Percentiles rank a stretch among this genome's conserved stretches.
Conservation (phyloP, 23 tunicate species). For the Ascidia mentula region DNA sequence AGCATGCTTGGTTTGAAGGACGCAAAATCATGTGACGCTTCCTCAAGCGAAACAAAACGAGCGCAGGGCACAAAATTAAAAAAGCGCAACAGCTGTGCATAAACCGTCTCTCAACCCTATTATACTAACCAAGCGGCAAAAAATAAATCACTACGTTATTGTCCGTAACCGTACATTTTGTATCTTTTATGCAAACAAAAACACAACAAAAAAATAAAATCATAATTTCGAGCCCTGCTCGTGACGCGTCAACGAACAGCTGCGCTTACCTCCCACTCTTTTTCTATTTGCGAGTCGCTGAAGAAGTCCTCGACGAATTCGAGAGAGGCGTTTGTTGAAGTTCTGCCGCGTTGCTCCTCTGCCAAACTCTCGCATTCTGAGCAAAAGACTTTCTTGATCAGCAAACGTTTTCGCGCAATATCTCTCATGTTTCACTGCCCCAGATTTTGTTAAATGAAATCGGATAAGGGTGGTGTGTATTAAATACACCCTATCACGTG, state of each 20-base stretch:
- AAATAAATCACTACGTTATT: no score
- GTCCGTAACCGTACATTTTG: no score
- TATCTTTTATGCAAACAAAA: no score
- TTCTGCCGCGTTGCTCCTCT: slow-evolving; percentile 25
- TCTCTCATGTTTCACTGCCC: not conserved
- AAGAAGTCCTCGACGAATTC: slow-evolving; percentile 58
- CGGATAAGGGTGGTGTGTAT: not conserved
- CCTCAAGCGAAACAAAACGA: not conserved
- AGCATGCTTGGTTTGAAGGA: not conserved
- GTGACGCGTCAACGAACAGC: not conserved
- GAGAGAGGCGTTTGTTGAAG: slow-evolving; percentile 34
- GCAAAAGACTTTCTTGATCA: not conserved
- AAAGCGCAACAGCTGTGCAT: not conserved
- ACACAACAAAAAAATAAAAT: no score
- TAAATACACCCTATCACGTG: not conserved
- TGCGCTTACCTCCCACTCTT: slow-evolving; percentile 74
- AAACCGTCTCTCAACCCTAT: not conserved
- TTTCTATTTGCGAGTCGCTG: slow-evolving; percentile 37
- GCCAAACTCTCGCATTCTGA: not conserved
- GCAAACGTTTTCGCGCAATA: not conserved
- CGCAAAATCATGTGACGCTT: slow-evolving; percentile 5
- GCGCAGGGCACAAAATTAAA: slow-evolving; percentile 27
- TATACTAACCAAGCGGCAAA: not conserved
- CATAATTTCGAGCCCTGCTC: not conserved
- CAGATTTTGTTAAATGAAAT: no score